Conservation (phyloP, 1,140 invertebrate species). For the Ostrea edulis region DNA sequence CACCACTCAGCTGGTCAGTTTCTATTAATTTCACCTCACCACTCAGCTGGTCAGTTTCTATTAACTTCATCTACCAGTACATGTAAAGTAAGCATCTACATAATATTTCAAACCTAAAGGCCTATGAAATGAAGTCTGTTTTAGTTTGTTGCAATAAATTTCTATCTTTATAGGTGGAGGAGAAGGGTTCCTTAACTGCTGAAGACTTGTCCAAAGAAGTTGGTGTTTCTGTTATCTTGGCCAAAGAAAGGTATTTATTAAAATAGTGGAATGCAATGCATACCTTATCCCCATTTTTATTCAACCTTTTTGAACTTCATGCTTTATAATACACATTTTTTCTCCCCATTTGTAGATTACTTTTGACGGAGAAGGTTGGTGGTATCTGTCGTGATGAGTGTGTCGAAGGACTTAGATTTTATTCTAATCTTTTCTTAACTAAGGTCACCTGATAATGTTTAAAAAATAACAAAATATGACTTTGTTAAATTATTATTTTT, state of each 20-base stretch:
- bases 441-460: conserved; percentile 37
- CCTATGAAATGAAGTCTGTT: too few species aligned
- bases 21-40: conserved; percentile 77
- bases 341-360: conserved; percentile 80
- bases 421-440: conserved; percentile 89
- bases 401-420: conserved; percentile 95
- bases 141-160: not conserved
- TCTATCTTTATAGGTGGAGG: conserved; percentile 84
- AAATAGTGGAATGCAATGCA: not conserved
- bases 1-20: conserved; percentile 85
- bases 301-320: too few species aligned
- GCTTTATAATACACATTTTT: not conserved
- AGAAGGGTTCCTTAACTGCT: conserved; percentile 87
- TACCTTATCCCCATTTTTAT: too few species aligned
- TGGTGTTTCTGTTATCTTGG: conserved; percentile 92
- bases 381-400: conserved; percentile 95
- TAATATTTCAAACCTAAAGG: not conserved
- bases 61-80: not conserved
- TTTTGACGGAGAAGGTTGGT: conserved; percentile 90
- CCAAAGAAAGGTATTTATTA: conserved; percentile 86
- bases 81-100: not conserved
- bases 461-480: not conserved
- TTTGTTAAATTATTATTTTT: not conserved
- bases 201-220: conserved; percentile 90
- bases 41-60: conserved; percentile 82